Evolutionary conservation across 2,888 invertebrate species (phyloP).

Genomic region (Agrotis ipsilon): DNA sequence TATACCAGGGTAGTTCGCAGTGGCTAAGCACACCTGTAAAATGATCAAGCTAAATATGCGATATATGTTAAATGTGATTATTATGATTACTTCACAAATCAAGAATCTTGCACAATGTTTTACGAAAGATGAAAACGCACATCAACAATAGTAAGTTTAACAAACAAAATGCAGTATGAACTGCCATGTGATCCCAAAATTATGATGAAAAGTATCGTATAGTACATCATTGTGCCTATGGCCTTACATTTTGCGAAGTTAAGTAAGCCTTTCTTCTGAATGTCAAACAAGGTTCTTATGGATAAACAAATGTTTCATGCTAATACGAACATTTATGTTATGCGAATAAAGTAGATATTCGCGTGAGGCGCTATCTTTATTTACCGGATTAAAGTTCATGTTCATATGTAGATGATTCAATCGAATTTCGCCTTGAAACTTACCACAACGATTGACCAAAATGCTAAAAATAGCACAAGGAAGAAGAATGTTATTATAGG

Average conservation of each 20-base stretch:
- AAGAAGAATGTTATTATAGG: conserved; percentile 96
- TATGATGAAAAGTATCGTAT: too few relatives aligned
- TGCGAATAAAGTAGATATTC: background rate
- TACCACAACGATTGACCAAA: conserved; percentile 97
- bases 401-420: background rate
- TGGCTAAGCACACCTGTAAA: conserved; percentile 93
- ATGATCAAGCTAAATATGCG: background rate
- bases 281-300: too few relatives aligned
- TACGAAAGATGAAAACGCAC: too few relatives aligned
- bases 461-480: conserved; percentile 94
- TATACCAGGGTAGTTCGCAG: conserved; percentile 94
- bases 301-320: background rate
- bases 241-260: too few relatives aligned
- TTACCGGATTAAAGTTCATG: background rate
- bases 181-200: too few relatives aligned
- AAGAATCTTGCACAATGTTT: too few relatives aligned
- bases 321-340: background rate
- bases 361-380: background rate
- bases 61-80: too few relatives aligned
- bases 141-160: too few relatives aligned
- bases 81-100: too few relatives aligned
- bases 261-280: too few relatives aligned
- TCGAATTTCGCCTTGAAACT: conserved; percentile 70
- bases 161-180: too few relatives aligned
- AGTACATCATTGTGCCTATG: too few relatives aligned